phyloP scores from a whole-genome alignment of 2,113 vertebrate species.

The Corvus hawaiiensis region DNA sequence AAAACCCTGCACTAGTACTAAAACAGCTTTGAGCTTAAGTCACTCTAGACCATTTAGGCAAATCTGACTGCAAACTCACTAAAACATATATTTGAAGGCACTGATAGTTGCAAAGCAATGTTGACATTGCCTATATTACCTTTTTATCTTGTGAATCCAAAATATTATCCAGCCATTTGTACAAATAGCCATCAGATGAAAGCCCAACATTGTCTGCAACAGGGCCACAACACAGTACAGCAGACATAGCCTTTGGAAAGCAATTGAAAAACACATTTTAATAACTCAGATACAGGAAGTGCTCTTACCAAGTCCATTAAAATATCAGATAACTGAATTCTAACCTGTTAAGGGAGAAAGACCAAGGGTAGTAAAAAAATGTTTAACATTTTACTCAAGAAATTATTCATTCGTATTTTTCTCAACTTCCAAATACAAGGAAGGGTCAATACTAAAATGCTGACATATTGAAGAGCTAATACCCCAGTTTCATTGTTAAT shows the following conservation, averaged over 20 bases:
- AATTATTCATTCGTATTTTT: neutral
- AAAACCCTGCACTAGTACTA: accelerated
- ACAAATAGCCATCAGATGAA: constrained; percentile 97
- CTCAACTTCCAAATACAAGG: neutral
- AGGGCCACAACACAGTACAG: constrained; percentile 95
- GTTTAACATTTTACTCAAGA: neutral
- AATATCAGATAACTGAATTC: neutral
- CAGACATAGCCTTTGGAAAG: constrained; percentile 92
- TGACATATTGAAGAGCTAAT: neutral
- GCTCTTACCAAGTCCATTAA: neutral
- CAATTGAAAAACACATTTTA: constrained; percentile 47
- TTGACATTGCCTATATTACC: constrained; percentile 64
- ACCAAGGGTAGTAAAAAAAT: neutral
- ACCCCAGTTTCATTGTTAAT: neutral
- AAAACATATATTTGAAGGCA: neutral
- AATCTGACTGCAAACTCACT: neutral
- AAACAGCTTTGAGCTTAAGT: neutral
- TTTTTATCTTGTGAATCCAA: constrained; percentile 98
- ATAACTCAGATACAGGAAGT: neutral
- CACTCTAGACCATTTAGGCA: neutral
- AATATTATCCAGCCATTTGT: constrained; percentile 99
- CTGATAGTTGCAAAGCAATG: neutral
- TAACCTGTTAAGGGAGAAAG: neutral
- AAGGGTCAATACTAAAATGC: neutral
- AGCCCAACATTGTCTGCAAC: constrained; percentile 98